Base-by-base conservation (phyloP, 2,888 invertebrate species). In the Scaptodrosophila latifasciaeformis region DNA sequence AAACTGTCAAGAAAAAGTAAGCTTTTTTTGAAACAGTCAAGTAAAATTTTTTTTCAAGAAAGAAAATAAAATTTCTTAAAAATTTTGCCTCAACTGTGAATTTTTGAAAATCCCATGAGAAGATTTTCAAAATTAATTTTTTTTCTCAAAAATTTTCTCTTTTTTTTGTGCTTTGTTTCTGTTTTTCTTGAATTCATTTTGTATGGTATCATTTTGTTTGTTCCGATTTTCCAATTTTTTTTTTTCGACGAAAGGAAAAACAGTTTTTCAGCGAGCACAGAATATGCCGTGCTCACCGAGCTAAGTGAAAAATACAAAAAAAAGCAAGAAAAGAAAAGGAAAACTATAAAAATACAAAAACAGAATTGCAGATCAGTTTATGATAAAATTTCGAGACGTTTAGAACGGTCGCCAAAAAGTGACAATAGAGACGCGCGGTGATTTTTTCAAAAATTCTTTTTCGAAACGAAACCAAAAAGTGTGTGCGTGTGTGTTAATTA, bases 351-450 rank as follows among this genome's bases (percentile, higher is more conserved):
- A 49, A 58, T 61, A 72, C 60, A 60, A 54, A 56, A 54, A 58
- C 55, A 59, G 62, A 55, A 65, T 55, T 56, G 65, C 53, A 72
- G 68, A 71, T 84, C 82, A 85, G 85, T 85, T 83, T 79, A 80
- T 83, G 80, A 83, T 83, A 71, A 82, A 80, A 80, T 82, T 83
- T 82, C 83, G 82, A 79, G 66, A 69, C 80, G 82, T 67, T 82
- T 76, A 80, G 82, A 81, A 78, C 81, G 70, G 59, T 68, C 61
- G 59, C 61, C 59, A 62, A 57, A 39, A n/a, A n/a, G n/a, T n/a
- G n/a, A n/a, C n/a, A n/a, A n/a, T n/a, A 18, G 13, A 5, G 13
- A 24, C 21, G 27, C 21, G 18, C n/a, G 18, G 6, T 1, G 35
- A 34, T 46, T n/a, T 34, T 30, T 46, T 10, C 17, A 43, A 47